These are phyloP conservation scores for Halictus rubicundus DNA, from an alignment of 1,140 invertebrate genomes.

Conservation along the genomic window DNA sequence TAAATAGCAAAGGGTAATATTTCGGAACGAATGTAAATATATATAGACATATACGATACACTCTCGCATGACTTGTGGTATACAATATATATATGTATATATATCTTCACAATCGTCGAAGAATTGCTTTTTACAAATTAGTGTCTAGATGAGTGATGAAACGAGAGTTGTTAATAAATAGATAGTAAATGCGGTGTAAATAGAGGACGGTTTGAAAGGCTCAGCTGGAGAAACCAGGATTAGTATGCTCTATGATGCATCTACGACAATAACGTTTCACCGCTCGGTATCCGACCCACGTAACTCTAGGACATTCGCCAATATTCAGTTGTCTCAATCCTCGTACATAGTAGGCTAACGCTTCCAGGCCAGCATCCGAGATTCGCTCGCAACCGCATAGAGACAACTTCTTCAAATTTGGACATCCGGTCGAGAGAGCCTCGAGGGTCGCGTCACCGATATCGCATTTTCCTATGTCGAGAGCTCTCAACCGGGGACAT, in stretches of 20 bases:
- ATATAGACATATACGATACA: slow-evolving; percentile 4
- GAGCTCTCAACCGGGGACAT: slow-evolving; percentile 90
- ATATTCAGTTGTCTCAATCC: slow-evolving; percentile 94
- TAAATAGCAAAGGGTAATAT: slow-evolving; percentile 48
- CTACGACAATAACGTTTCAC: slow-evolving; percentile 95
- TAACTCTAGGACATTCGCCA: slow-evolving; percentile 91
- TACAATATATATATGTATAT: slow-evolving; percentile 27
- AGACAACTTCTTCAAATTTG: slow-evolving; percentile 94
- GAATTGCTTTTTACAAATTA: slow-evolving; percentile 57
- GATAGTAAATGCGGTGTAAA: slow-evolving; percentile 21
- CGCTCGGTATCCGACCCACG: slow-evolving; percentile 91
- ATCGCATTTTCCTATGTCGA: slow-evolving; percentile 96
- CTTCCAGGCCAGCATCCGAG: slow-evolving; percentile 92
- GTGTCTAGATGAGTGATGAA: slow-evolving; percentile 36
- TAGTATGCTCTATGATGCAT: slow-evolving; percentile 96
- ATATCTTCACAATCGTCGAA: slow-evolving; percentile 25
- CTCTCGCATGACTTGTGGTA: background rate
- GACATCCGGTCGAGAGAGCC: slow-evolving; percentile 92
- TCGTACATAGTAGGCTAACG: slow-evolving; percentile 92
- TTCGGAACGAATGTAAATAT: background rate
- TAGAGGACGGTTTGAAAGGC: slow-evolving; percentile 6
- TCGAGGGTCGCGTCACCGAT: slow-evolving; percentile 93
- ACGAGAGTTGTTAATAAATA: slow-evolving; percentile 58
- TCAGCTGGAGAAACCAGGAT: slow-evolving; percentile 90
- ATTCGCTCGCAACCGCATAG: slow-evolving; percentile 94